These are phyloP conservation scores for Coelinius sp. DNA, from an alignment of 2,888 invertebrate genomes.

Conservation along the genomic window DNA sequence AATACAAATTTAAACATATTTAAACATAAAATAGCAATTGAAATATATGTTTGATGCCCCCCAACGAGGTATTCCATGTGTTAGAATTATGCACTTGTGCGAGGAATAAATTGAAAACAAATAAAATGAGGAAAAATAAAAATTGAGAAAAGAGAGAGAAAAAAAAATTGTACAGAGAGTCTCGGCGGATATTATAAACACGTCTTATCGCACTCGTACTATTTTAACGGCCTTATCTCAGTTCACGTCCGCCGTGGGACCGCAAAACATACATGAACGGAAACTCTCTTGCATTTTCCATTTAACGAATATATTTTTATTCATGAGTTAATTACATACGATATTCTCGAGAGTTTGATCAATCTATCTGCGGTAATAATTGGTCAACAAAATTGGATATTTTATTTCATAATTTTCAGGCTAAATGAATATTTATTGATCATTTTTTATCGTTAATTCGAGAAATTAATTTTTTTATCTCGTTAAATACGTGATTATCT, in stretches of 20 bases:
- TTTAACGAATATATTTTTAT: slow-evolving; percentile 9
- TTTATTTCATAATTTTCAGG: neutral
- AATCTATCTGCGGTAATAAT: neutral
- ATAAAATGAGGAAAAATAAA: neutral
- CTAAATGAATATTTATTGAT: no score
- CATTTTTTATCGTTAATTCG: no score
- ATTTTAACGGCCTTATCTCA: slow-evolving; percentile 65
- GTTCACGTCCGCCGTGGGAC: slow-evolving; percentile 60
- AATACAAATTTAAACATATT: neutral
- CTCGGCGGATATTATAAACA: slow-evolving; percentile 59
- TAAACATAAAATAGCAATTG: no score
- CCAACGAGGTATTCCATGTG: neutral
- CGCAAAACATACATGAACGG: slow-evolving; percentile 50
- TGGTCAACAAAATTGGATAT: neutral
- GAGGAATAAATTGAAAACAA: neutral
- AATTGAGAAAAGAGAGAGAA: neutral
- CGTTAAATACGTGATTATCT: no score
- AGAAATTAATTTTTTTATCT: no score
- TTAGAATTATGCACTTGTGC: neutral
- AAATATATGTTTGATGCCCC: no score
- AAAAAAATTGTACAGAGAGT: neutral
- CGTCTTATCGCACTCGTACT: slow-evolving; percentile 61
- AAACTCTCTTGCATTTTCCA: slow-evolving; percentile 13
- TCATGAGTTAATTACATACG: neutral
- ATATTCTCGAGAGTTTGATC: neutral